Base-by-base conservation (phyloP, 2,888 invertebrate genomes). In the Entomobrya multifasciata region DNA sequence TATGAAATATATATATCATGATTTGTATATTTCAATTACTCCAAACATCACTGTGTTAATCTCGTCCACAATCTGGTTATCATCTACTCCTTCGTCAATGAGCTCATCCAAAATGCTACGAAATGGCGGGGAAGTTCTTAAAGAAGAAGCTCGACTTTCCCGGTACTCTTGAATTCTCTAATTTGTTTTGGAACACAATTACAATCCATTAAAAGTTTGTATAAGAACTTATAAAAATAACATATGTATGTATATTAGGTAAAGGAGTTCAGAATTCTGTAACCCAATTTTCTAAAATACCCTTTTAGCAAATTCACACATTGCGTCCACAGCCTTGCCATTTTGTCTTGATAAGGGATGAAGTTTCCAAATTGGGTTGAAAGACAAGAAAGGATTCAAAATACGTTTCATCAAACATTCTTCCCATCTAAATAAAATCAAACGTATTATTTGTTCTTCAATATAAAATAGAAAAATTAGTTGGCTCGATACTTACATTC, bases 41-140 rank as follows among this genome's bases (percentile, higher is more conserved):
- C 57, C 76, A 36, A 74, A 76, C 17, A 83, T 10, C 76, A 76
- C 49, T 0, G 83, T 83, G 15, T 83, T 83, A 5, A 83, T 30
- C 52, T 83, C 83, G 10, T 60, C 60, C 13, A 83, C 20, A 27
- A 83, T 83, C 17, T 76, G 74, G 0, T 52, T n/a, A 4, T 83
- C 83, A 0, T 13, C 5, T 13, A 83, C 30, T 0, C 83, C 83
- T 0, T 74, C 74, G 1, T 83, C 76, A 1, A 30, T 0, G 13
- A 83, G 22, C 15, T 60, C 60, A n/a, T 82, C 72, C 5, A 82
- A 8, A 0, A 74, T 20, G 47, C 60, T 47, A 8, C 74, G 20
- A n/a, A 52, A 67, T n/a, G n/a, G n/a, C n/a, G n/a, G n/a, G n/a
- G n/a, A n/a, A 8, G 25, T 1, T 20, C 13, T 70, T n/a, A n/a